A percentile compares a stretch with the other conserved stretches of the same genome.
Evolutionary conservation across 2,888 invertebrate genomes (phyloP).

Genomic region (Prosopocoilus inquinatus): DNA sequence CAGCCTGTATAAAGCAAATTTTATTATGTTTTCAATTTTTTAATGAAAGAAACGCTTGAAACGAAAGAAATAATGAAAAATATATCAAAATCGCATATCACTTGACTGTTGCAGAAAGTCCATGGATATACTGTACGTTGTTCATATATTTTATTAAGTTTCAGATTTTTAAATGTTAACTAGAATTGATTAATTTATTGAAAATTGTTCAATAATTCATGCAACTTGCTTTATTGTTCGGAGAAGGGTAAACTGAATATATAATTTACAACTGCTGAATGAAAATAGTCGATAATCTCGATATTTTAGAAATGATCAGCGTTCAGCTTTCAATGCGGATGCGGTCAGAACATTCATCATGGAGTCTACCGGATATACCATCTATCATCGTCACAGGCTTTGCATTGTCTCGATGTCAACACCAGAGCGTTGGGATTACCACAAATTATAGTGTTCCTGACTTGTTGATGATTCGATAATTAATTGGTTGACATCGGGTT

Average conservation of each 20-base stretch:
- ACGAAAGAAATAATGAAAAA: no score
- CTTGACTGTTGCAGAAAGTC: no score
- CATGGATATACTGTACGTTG: no score
- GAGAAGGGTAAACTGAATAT: neutral
- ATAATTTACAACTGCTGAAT: neutral
- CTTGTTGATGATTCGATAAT: slow-evolving; percentile 30
- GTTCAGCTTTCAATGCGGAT: slow-evolving; percentile 16
- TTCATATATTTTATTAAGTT: no score
- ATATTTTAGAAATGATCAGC: slow-evolving; percentile 1
- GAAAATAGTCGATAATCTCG: neutral
- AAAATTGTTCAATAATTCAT: no score
- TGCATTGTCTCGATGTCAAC: slow-evolving; percentile 35
- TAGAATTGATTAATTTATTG: no score
- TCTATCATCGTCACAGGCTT: slow-evolving; percentile 34
- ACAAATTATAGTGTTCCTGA: slow-evolving; percentile 33
- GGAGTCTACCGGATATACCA: slow-evolving; percentile 29
- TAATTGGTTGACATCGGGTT: slow-evolving; percentile 31
- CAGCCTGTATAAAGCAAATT: no score
- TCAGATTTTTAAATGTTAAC: no score
- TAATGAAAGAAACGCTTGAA: no score
- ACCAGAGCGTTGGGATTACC: slow-evolving; percentile 29
- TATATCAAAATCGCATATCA: no score
- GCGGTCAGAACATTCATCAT: slow-evolving; percentile 31
- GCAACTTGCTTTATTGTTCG: no score
- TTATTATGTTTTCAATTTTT: no score